Evolutionary conservation across 2,113 vertebrate genomes (phyloP).

Genomic region (Vireo altiloquus): DNA sequence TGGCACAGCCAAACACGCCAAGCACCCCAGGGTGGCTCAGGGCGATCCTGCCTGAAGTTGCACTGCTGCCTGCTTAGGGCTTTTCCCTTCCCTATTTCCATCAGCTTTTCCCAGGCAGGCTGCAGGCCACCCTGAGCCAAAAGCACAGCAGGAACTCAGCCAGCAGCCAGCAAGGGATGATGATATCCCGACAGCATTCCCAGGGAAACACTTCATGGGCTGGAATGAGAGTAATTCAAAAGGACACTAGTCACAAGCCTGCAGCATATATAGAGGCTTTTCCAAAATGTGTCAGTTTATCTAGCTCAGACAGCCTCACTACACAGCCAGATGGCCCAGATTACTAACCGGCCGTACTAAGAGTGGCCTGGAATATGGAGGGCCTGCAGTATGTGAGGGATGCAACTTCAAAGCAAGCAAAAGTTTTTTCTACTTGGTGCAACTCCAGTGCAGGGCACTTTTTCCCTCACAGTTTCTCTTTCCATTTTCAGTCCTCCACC

Average conservation of each 20-base stretch:
- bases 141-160: neutral
- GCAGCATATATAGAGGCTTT: neutral
- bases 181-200: neutral
- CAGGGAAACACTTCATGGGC: slow-evolving; percentile 29
- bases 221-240: slow-evolving; percentile 32
- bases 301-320: neutral
- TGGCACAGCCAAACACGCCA: neutral
- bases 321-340: neutral
- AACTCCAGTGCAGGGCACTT: neutral
- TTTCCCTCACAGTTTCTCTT: neutral
- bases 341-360: neutral
- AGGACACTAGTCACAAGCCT: neutral
- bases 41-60: neutral
- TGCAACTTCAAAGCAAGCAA: neutral
- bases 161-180: neutral
- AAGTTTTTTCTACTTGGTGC: neutral
- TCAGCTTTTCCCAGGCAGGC: neutral
- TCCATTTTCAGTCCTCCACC: neutral
- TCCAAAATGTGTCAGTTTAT: slow-evolving; percentile 32
- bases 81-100: neutral
- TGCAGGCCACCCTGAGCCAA: neutral
- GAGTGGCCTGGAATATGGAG: neutral
- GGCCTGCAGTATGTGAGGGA: neutral
- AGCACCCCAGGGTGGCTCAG: accelerated
- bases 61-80: neutral